These are phyloP conservation scores for Papilio protenor DNA, from an alignment of 2,888 invertebrate species.

Conservation along the genomic window DNA sequence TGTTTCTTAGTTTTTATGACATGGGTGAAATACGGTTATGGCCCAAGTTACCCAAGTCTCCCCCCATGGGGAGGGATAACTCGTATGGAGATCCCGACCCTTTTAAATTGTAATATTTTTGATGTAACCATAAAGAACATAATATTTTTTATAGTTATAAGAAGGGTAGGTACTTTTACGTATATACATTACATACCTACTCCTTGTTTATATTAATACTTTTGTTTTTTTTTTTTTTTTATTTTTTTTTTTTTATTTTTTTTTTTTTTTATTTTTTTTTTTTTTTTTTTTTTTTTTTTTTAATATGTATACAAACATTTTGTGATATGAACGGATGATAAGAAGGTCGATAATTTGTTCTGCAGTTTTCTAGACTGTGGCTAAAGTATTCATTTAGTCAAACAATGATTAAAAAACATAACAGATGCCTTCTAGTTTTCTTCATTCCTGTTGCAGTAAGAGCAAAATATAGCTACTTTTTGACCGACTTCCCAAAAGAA, in stretches of 20 bases:
- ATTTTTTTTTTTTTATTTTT: neutral
- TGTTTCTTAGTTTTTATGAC: constrained; percentile 79
- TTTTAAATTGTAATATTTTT: constrained; percentile 63
- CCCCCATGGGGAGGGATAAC: constrained; percentile 55
- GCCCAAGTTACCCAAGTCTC: constrained; percentile 63
- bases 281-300: too few relatives aligned
- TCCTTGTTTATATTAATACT: neutral
- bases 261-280: too few relatives aligned
- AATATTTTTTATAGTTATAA: constrained; percentile 4
- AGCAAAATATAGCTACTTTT: neutral
- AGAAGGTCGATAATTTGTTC: too few relatives aligned
- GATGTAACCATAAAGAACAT: neutral
- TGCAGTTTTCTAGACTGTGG: too few relatives aligned
- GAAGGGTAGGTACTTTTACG: neutral
- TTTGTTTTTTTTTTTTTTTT: neutral
- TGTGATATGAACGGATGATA: too few relatives aligned
- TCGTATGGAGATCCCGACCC: constrained; percentile 70
- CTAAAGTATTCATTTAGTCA: too few relatives aligned
- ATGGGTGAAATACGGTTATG: constrained; percentile 75
- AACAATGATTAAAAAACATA: too few relatives aligned
- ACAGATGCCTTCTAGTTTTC: neutral
- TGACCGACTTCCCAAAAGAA: too few relatives aligned
- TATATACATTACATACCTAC: too few relatives aligned
- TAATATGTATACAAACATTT: too few relatives aligned
- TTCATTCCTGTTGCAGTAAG: neutral